Percentiles rank a stretch among this genome's conserved stretches.
Evolutionary conservation across 2,797 vertebrate species (phyloP).

Genomic region (Xiphorhynchus erythropygius): DNA sequence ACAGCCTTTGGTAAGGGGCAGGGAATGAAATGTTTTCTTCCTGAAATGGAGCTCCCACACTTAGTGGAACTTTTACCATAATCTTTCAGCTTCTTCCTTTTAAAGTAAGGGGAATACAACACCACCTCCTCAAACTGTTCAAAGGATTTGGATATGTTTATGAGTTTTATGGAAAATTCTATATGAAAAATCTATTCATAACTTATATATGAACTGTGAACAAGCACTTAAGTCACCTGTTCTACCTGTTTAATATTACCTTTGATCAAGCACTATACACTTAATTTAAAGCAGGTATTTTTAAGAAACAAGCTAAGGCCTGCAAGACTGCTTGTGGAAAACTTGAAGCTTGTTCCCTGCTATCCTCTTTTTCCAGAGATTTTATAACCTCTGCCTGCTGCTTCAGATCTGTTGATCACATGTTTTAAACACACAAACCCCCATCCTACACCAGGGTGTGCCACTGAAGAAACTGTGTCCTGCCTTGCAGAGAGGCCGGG

Average conservation of each 20-base stretch:
- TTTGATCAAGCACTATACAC: background rate
- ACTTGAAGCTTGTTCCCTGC: background rate
- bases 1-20: background rate
- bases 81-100: background rate
- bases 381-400: background rate
- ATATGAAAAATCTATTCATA: background rate
- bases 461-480: background rate
- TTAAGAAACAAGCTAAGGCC: background rate
- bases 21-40: background rate
- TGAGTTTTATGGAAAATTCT: background rate
- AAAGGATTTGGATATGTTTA: background rate
- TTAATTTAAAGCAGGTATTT: background rate
- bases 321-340: background rate
- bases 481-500: background rate
- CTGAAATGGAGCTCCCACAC: background rate
- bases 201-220: background rate
- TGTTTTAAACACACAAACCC: background rate
- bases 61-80: background rate
- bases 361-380: background rate
- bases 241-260: background rate
- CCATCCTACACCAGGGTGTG: background rate
- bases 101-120: background rate
- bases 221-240: background rate
- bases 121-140: background rate
- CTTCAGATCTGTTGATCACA: background rate